Base-by-base conservation (phyloP, 2,888 invertebrate genomes). In the Timandra comae region DNA sequence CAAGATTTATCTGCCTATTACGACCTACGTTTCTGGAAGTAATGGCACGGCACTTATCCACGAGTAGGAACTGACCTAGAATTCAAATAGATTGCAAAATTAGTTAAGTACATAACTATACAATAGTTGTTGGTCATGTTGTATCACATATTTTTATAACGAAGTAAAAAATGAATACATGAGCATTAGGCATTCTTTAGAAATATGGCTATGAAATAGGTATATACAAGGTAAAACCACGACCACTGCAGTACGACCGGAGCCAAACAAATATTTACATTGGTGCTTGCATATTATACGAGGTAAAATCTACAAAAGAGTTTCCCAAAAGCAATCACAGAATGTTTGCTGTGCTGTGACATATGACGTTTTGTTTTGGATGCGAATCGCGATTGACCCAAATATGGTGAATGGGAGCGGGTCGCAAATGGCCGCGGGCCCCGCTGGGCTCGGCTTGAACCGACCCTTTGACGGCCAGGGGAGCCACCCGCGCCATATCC, bases 41-140 rank as follows among this genome's bases (percentile, higher is more conserved):
- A 46, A 48, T 43, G 41, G 42, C 43, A 46, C 37, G 47, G 45
- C 55, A 61, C 61, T 61, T 59, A 50, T 40, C 42, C 43, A 44
- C 30, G 41, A 68, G 58, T 50, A 66, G 67, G 68, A 69, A 63
- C 50, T 65, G 69, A 53, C 69, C 69, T 46, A 62, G 59, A 64
- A 67, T 56, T 49, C 46, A 48, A 58, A 56, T 52, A 51, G 51
- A 52, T 55, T 47, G 52, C 27, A 40, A 40, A 40, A n/a, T n/a
- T n/a, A n/a, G n/a, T n/a, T n/a, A n/a, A n/a, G n/a, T n/a, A n/a
- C n/a, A n/a, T n/a, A n/a, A n/a, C n/a, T n/a, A n/a, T n/a, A n/a
- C n/a, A n/a, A n/a, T n/a, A n/a, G n/a, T n/a, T n/a, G n/a, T n/a
- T n/a, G n/a, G n/a, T n/a, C n/a, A n/a, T n/a, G n/a, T n/a, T n/a